Evolutionary conservation across 2,888 invertebrate species (phyloP), one percentile per base, ranked within the genome.

Genomic region (Cyclophora albipunctata): DNA sequence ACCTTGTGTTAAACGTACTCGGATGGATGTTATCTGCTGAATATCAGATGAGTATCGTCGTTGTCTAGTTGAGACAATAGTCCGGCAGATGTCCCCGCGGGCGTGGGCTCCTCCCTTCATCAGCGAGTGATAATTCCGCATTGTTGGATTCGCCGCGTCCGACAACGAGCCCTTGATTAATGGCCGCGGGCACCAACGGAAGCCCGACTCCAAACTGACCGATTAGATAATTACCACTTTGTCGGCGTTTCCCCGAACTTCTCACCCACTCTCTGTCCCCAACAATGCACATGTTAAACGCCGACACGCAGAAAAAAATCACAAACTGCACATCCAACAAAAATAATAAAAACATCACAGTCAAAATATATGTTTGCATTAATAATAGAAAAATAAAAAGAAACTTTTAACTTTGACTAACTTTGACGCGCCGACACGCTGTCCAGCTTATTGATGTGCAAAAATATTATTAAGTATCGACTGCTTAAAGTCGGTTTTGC

Each of bases 321-420:
- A 75, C 79, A 73, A 79, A 78, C 75, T 73, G 73, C 70, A 80
- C 83, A 82, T 81, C 79, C 81, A 73, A 86, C 87, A 85, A 84
- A 87, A 88, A 84, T 88, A 86, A 88, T 88, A 87, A 87, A 87
- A 87, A 88, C 87, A 87, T 86, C 87, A 85, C 79, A 84, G 88
- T 88, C 88, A 87, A 87, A 88, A 88, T 88, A 88, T 86, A 88
- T 85, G 83, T 84, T 77, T 78, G 81, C 66, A 71, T 74, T 74
- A 57, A 59, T 69, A 84, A 81, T 85, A 79, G 74, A 61, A 75
- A 73, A 78, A 74, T 79, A 78, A 79, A n/a, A 82, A 78, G 78
- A 81, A 57, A 58, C 52, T 49, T 75, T 75, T 73, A 79, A 81
- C 82, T 82, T 82, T 81, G 68, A 79, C 75, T 78, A 76, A 83